Conservation (phyloP, 2,113 vertebrate genomes). For the Antechinus flavipes region DNA sequence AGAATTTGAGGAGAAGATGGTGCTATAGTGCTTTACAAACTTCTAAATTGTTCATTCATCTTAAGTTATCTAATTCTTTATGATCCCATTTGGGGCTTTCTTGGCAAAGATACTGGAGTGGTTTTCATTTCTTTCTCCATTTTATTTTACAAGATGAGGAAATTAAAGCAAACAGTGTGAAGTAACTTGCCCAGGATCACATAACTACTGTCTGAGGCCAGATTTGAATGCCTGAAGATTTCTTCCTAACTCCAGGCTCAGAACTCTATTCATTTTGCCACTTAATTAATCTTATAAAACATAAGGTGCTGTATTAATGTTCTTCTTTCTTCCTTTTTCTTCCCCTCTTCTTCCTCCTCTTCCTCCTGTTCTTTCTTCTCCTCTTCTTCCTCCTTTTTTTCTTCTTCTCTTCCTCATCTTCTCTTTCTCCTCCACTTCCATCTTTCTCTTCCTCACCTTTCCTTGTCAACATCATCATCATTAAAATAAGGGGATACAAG, state of each 20-base stretch:
- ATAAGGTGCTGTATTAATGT: not conserved
- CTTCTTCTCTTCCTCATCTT: rapidly evolving
- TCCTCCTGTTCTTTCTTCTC: no score
- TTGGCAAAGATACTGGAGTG: no score
- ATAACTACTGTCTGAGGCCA: not conserved
- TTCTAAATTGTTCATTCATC: no score
- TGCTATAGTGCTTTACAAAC: not conserved
- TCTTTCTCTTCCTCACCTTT: not conserved
- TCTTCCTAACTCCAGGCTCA: not conserved
- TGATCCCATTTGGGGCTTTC: no score
- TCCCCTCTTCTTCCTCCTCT: no score
- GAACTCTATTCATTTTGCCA: not conserved
- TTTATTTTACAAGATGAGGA: not conserved
- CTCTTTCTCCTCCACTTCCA: not conserved
- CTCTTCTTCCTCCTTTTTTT: not conserved
- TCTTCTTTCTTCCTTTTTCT: not conserved
- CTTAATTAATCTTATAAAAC: not conserved
- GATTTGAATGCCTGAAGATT: not conserved
- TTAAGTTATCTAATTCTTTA: no score
- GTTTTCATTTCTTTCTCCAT: not conserved
- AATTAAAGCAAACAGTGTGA: not conserved
- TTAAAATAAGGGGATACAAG: not conserved
- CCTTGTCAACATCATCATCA: not conserved
- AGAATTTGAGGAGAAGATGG: not conserved
- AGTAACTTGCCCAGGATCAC: not conserved